phyloP scores from a whole-genome alignment of 2,113 vertebrate species.

The Protobothrops flavoviridis region DNA sequence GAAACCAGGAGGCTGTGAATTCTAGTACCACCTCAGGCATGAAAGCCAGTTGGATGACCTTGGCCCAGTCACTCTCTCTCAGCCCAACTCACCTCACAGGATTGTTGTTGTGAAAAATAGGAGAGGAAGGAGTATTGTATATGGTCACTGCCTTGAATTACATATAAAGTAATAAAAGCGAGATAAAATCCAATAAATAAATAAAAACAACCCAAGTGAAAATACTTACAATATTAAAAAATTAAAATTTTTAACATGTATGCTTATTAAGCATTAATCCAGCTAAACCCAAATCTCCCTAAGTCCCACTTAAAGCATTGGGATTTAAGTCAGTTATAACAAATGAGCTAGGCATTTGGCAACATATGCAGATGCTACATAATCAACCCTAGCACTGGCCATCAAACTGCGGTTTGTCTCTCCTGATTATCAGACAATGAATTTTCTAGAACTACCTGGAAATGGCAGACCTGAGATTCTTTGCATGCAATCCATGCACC shows the following conservation, averaged over 20 bases:
- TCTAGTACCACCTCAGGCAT: neutral
- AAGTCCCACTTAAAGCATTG: neutral
- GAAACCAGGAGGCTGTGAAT: neutral
- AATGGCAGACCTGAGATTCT: neutral
- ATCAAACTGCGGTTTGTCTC: neutral
- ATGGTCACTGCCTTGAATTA: neutral
- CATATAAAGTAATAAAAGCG: neutral
- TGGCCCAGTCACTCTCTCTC: neutral
- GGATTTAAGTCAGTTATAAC: neutral
- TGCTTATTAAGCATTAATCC: neutral
- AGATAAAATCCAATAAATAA: neutral
- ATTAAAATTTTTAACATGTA: neutral
- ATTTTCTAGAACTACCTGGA: neutral
- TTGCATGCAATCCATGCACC: neutral
- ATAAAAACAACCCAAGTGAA: neutral
- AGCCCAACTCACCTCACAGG: neutral
- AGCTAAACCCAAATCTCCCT: neutral
- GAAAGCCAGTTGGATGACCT: neutral
- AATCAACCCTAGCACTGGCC: neutral
- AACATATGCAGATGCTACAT: neutral
- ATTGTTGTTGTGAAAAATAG: neutral
- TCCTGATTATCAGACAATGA: neutral
- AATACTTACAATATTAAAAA: neutral
- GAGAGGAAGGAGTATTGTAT: neutral
- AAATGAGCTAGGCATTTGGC: neutral